Conservation (phyloP, 2,113 vertebrate species). For the Delphinus delphis region DNA sequence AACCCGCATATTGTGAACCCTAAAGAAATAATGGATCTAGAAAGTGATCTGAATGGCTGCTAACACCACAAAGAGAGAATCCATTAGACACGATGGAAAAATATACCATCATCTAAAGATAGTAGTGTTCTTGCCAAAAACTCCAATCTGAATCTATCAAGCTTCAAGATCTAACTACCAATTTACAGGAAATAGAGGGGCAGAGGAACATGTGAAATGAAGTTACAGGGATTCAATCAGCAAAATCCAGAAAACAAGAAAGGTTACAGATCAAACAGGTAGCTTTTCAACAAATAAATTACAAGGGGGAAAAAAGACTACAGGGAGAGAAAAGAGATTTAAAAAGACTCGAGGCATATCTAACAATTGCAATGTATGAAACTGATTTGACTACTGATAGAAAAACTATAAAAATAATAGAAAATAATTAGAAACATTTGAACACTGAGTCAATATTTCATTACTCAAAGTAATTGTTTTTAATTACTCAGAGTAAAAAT, state of each 20-base stretch:
- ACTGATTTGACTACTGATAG: neutral
- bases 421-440: neutral
- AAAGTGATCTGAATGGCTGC: neutral
- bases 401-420: neutral
- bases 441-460: neutral
- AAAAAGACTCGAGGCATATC: neutral
- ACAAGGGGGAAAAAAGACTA: accelerated
- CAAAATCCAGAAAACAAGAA: neutral
- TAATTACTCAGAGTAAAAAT: neutral
- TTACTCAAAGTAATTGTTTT: constrained; percentile 23
- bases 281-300: constrained; percentile 13
- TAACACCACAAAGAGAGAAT: neutral
- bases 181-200: neutral
- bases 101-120: neutral
- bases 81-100: neutral
- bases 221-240: neutral
- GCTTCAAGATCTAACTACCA: neutral
- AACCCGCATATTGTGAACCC: neutral
- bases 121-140: neutral
- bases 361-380: neutral
- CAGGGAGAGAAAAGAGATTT: neutral
- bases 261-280: neutral
- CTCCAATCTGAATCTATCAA: neutral
- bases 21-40: neutral
- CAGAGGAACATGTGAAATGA: neutral